Base-by-base conservation (phyloP, 2,113 vertebrate genomes). In the Puma concolor region DNA sequence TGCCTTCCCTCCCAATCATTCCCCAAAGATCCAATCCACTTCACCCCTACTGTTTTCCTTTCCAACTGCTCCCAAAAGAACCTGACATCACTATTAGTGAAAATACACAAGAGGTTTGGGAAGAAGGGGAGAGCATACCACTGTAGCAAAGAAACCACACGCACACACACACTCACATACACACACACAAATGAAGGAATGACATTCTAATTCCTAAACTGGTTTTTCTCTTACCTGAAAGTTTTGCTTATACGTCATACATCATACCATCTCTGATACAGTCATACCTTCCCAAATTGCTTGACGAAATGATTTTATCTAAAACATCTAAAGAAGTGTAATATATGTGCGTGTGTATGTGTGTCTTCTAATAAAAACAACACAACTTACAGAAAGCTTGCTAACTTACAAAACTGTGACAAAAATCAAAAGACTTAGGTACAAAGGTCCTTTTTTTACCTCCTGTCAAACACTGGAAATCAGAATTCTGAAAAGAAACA, bases 201-300 rank as follows among this genome's bases (percentile, higher is more conserved):
- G 96, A 97, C 98, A 97, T 97, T 98, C 96, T 98, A 97, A 98
- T 98, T 98, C 97, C 97, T 98, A 83, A 96, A 91, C 97, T 96
- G 88, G 69, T 96, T 98, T 98, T 92, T 57, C 93, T 97, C 92
- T 97, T 98, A 98, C 97, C 94, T 97, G 97, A 97, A 98, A 96
- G 88, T 96, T 98, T n/a, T 85, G 8, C 80, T 85, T 86, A 85
- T 29, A 29, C 8, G 79, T 12, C 92, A 44, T 27, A 69, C n/a
- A 74, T 57, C 21, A 4, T 48, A 72, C 66, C 29, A 88, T 6
- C 44, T 95, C 44, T 48, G n/a, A 88, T 7, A 77, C 48, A 82
- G 16, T 83, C 52, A 80, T 63, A 88, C 25, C 31, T 87, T 83
- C 31, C 77, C 64, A 95, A 96, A 87, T 52, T 14, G 4, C 12